These are phyloP conservation scores for Fistularia commersonii DNA, from an alignment of 2,797 vertebrate species.

Conservation along the genomic window DNA sequence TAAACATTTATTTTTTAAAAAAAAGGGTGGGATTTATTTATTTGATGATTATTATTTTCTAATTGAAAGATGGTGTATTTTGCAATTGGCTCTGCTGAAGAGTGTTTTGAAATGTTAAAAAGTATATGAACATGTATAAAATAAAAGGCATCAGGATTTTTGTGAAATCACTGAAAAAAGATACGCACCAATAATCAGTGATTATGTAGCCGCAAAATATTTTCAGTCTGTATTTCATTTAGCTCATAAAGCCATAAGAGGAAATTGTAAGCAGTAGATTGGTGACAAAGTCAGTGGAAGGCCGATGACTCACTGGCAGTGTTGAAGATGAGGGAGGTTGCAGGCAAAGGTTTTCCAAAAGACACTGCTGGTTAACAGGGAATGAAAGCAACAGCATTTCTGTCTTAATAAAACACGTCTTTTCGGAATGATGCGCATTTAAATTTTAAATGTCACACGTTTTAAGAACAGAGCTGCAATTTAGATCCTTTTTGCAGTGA, in stretches of 20 bases:
- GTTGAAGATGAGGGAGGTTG: not conserved
- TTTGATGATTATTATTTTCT: conserved; percentile 17
- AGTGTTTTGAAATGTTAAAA: conserved; percentile 18
- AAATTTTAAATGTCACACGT: too few relatives aligned
- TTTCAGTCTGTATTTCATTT: conserved; percentile 48
- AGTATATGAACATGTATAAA: conserved; percentile 15
- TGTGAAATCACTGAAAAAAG: not conserved
- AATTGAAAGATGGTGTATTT: conserved; percentile 42
- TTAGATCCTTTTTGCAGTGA: too few relatives aligned
- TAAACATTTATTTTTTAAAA: conserved; percentile 63
- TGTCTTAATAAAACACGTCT: conserved; percentile 2
- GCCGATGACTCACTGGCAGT: conserved; percentile 4
- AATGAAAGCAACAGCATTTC: conserved; percentile 15
- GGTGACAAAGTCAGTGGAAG: conserved; percentile 12
- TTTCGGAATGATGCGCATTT: too few relatives aligned
- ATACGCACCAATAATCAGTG: conserved; percentile 32
- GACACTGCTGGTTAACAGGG: not conserved
- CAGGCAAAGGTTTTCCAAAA: conserved; percentile 6
- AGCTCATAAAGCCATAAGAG: conserved; percentile 30
- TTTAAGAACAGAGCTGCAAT: too few relatives aligned
- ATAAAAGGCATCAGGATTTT: not conserved
- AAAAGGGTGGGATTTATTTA: conserved; percentile 25
- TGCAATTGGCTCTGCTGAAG: conserved; percentile 30
- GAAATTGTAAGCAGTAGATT: conserved; percentile 15
- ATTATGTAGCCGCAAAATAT: conserved; percentile 50